Evolutionary conservation across 2,113 vertebrate genomes (phyloP), one percentile per base, ranked within the genome.

Genomic region (Apistogramma diplotaenia): DNA sequence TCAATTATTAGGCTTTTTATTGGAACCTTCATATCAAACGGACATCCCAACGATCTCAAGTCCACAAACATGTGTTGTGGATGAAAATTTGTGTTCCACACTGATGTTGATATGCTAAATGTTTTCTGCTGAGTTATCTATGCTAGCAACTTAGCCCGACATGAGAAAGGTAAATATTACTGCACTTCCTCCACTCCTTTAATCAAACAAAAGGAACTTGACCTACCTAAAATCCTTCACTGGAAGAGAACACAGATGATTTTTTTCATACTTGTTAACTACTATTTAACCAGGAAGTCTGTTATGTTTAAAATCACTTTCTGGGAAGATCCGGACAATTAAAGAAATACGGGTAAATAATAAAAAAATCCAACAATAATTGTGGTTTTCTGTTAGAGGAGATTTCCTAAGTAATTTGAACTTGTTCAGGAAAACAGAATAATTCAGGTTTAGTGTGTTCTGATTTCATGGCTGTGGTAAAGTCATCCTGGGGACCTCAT

Each of bases 301-400:
- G 4, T 70, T 51, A 70, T n/a, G 9, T n/a, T n/a, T 51, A n/a
- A 51, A 70, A 31, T 70, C 9, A 19, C 1, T 49, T 46, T 27
- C 25, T 0, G 1, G 1, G 23, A 27, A 49, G 25, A 49, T 2
- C 3, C 12, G 25, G 8, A n/a, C n/a, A n/a, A n/a, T n/a, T 25
- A 43, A 13, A 23, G 4, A 4, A 65, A 43, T 43, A 16, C 5
- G 1, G 6, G 37, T 0, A 65, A 23, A 1, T 25, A 2, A 43
- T 25, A 18, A 12, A 43, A 43, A 65, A 65, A 65, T 0, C 13
- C 21, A 4, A 9, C 25, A 65, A 4, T 8, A 46, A 9, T 46
- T 46, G 37, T 8, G 6, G 0, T 67, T 11, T 1, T 43, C 1
- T 11, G 37, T 43, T 43, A 43, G 1, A 13, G 12, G 40, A 43